Evolutionary conservation across 2,113 vertebrate species (phyloP), one percentile per base, ranked within the genome.

Genomic region (Salvelinus alpinus): DNA sequence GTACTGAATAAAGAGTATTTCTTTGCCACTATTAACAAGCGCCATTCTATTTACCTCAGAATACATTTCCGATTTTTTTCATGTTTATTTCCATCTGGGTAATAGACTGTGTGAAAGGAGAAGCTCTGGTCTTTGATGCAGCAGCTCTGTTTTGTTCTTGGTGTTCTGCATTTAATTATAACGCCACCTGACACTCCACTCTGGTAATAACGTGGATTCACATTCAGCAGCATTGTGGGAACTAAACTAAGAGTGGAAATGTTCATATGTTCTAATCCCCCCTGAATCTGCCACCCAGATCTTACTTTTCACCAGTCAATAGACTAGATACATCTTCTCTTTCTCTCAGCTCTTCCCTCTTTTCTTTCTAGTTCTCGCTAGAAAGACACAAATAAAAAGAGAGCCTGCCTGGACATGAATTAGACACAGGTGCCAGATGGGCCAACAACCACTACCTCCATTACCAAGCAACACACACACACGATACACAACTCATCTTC

Each of bases 101-200:
- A 4, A 44, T 11, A 64, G n/a, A 48, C 22, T 67, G 18, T 65
- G 47, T 20, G 62, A 47, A 65, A 24, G 29, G 16, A 72, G 71
- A 76, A 57, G 27, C 54, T 20, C 54, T 78, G 57, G 69, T 62
- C 75, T 73, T 64, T 38, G 64, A 72, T 67, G 66, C 71, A n/a
- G 59, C 75, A 54, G 51, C 51, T 51, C 14, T 62, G 59, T 73
- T 74, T 22, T 77, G 54, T 64, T 79, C 73, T 78, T 34, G 70
- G 57, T 66, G 69, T 74, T 62, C 62, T 74, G 68, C 51, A 82
- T 85, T 88, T 84, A 85, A 88, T 84, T 82, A 82, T 64, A 18
- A 75, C 25, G 27, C 18, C 27, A 60, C 57, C 54, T 44, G 72
- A 54, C 5, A 54, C 78, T 71, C 71, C 47, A 74, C 79, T 24